A percentile compares a stretch with the other conserved stretches of the same genome.
Evolutionary conservation across 2,888 invertebrate species (phyloP).

Genomic region (Chesias legatella): DNA sequence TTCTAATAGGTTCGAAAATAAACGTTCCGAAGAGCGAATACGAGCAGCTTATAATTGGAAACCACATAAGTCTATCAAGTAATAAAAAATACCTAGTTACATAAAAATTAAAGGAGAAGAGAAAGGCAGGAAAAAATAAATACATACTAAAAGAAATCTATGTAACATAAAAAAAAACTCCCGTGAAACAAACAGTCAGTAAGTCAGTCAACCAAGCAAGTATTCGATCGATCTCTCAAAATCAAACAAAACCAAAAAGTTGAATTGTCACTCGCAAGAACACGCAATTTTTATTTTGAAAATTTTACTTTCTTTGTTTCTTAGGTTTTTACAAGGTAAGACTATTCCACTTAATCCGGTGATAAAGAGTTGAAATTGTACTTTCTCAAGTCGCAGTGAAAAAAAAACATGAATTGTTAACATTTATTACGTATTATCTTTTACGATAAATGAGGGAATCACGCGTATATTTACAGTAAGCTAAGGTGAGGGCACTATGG

Average conservation of each 20-base stretch:
- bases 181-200: no score
- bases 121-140: no score
- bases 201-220: no score
- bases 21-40: no score
- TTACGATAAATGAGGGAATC: slow-evolving; percentile 38
- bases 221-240: no score
- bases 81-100: no score
- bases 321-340: slow-evolving; percentile 39
- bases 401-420: slow-evolving; percentile 28
- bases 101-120: no score
- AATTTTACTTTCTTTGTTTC: slow-evolving; percentile 26
- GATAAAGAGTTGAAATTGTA: slow-evolving; percentile 9
- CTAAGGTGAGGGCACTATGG: slow-evolving; percentile 63
- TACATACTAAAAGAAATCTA: no score
- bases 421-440: slow-evolving; percentile 49
- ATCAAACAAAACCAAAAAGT: slow-evolving; percentile 44
- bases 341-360: slow-evolving; percentile 5
- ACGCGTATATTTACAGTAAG: slow-evolving; percentile 63
- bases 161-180: no score
- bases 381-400: slow-evolving; percentile 10
- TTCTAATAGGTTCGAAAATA: no score
- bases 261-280: slow-evolving; percentile 59
- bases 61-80: no score
- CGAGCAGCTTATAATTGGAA: no score
- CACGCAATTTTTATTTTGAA: slow-evolving; percentile 32